These are phyloP conservation scores for Aythya baeri DNA, from an alignment of 2,113 vertebrate species.

Conservation along the genomic window DNA sequence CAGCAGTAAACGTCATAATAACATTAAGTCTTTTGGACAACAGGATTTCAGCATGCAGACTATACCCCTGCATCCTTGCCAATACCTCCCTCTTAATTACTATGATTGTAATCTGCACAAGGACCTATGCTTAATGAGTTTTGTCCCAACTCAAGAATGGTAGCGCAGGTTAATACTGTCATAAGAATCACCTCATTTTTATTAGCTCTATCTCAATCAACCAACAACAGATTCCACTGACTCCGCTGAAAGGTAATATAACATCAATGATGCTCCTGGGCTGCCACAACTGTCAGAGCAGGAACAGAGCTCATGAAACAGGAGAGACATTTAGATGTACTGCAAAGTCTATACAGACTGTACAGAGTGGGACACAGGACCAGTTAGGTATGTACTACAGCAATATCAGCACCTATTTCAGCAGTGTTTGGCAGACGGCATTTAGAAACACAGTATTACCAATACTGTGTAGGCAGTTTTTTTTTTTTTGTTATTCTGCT, in stretches of 20 bases:
- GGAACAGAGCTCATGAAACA: neutral
- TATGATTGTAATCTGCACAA: neutral
- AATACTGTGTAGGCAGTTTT: neutral
- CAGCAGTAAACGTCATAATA: neutral
- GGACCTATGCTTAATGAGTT: neutral
- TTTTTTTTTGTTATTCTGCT: neutral
- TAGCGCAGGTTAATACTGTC: neutral
- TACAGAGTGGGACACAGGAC: neutral
- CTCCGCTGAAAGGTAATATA: neutral
- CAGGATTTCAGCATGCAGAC: neutral
- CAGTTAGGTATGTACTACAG: neutral
- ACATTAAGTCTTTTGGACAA: neutral
- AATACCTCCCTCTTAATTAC: neutral
- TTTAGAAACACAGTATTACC: neutral
- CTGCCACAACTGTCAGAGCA: neutral
- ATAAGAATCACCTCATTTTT: neutral
- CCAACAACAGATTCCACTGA: neutral
- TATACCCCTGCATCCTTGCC: neutral
- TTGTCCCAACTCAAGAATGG: neutral
- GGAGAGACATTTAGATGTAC: neutral
- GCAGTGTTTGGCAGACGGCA: neutral
- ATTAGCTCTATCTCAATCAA: neutral
- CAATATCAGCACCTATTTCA: neutral
- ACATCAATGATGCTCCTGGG: rapidly evolving
- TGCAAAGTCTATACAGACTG: neutral